Evolutionary conservation across 2,888 invertebrate genomes (phyloP), one percentile per base, ranked within the genome.

Genomic region (Pseudeuparius sepicola): DNA sequence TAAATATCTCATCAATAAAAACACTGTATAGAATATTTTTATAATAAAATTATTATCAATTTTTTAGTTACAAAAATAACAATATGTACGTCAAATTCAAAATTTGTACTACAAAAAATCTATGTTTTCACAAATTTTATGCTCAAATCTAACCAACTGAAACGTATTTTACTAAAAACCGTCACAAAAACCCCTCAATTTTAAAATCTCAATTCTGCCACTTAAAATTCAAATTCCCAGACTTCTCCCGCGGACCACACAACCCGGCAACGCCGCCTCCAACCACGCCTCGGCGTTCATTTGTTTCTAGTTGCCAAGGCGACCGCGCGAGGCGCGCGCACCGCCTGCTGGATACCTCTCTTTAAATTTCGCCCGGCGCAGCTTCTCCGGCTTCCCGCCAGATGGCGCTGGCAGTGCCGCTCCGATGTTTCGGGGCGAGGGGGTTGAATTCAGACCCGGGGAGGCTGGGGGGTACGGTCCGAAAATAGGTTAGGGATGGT

Each of bases 301-400:
- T 31, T 32, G 20, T 24, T 15, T 15, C 4, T 41, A 39, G 39
- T 41, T 36, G 24, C 33, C 39, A 41, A 39, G 41, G 39, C 27
- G 25, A 36, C 31, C 36, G 34, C 13, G 11, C n/a, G 41, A 4
- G 39, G 38, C 41, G 39, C 34, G 9, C 10, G 17, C 16, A 9
- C n/a, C n/a, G n/a, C n/a, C n/a, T n/a, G n/a, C n/a, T n/a, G n/a
- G n/a, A n/a, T 33, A 17, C 25, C n/a, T 18, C 16, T 33, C n/a
- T 33, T 33, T 33, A 17, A 26, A 34, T 27, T 26, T 27, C 7
- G 26, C 7, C 11, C 7, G 4, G 6, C n/a, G 6, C 14, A n/a
- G 18, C 16, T 26, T 9, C 15, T 26, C 14, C 10, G 2, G n/a
- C 4, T 12, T 18, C 27, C 11, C 34, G 23, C 14, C 4, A 34